phyloP scores from a whole-genome alignment of 2,113 vertebrate genomes.

The Dolichallabes microphthalmus region DNA sequence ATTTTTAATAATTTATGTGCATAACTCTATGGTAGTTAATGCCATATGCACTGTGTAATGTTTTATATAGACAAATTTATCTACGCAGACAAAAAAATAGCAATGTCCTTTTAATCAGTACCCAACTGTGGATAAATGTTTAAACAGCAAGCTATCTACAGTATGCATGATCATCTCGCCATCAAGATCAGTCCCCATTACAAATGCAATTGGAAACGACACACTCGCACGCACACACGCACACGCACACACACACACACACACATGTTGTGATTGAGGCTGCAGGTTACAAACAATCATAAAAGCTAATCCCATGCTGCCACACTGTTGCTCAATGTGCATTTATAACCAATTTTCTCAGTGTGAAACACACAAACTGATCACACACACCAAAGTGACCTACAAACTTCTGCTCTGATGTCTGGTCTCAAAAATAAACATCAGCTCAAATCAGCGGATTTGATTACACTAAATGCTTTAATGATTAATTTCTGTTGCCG shows the following conservation, averaged over 20 bases:
- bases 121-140: slow-evolving; percentile 27
- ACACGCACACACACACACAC: slow-evolving; percentile 26
- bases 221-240: slow-evolving; percentile 14
- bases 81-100: neutral
- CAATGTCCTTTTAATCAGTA: slow-evolving; percentile 42
- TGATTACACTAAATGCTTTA: neutral
- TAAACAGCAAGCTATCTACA: slow-evolving; percentile 36
- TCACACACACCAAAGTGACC: slow-evolving; percentile 41
- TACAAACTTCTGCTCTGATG: slow-evolving; percentile 18
- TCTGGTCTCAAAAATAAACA: slow-evolving; percentile 2
- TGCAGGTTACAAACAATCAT: slow-evolving; percentile 35
- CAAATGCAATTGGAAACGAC: slow-evolving; percentile 6
- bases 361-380: slow-evolving; percentile 31
- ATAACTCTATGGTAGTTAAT: no score
- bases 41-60: no score
- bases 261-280: slow-evolving; percentile 39
- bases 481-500: no score
- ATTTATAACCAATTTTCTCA: slow-evolving; percentile 42
- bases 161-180: slow-evolving; percentile 25
- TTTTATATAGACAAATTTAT: no score
- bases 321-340: slow-evolving; percentile 15
- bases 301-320: slow-evolving; percentile 30
- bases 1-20: no score
- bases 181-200: slow-evolving; percentile 34
- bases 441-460: neutral